Base-by-base conservation (phyloP, 2,888 invertebrate species). In the Molanna angustata region DNA sequence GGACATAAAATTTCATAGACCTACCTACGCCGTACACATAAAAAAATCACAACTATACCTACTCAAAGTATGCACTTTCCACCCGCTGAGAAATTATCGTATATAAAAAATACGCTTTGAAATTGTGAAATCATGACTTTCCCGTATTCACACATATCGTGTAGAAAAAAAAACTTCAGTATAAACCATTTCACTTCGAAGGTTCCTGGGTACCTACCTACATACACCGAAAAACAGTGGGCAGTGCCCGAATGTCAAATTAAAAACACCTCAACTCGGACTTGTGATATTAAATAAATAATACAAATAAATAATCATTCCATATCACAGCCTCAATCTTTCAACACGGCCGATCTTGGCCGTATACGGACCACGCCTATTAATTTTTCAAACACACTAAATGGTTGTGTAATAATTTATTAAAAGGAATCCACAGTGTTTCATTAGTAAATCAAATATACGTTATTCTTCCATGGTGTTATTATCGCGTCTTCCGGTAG, bases 161-260 rank as follows among this genome's bases (percentile, higher is more conserved):
- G n/a, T n/a, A n/a, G n/a, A n/a, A n/a, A n/a, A n/a, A n/a, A 46
- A 35, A 46, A 22, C n/a, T 9, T 21, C 27, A 48, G 27, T 40
- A 39, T 14, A 39, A 14, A 48, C 40, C 21, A 27, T 16, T 48
- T 40, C 37, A 43, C 43, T 49, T 41, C 16, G 42, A 19, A 43
- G n/a, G n/a, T n/a, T n/a, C n/a, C n/a, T n/a, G n/a, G n/a, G n/a
- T n/a, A n/a, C n/a, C n/a, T n/a, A n/a, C n/a, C n/a, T n/a, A n/a
- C n/a, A n/a, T n/a, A n/a, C n/a, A n/a, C n/a, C 43, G 20, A 43
- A 27, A 39, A 27, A 39, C 49, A 49, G 52, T 46, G 48, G 54
- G 46, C 27, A 22, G 49, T 17, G 32, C 49, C 54, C 52, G 40
- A 33, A 32, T 49, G 55, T 58, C 58, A 57, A 55, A 51, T 52